Conservation (phyloP, 2,888 invertebrate genomes). For the Eretmocerus hayati region DNA sequence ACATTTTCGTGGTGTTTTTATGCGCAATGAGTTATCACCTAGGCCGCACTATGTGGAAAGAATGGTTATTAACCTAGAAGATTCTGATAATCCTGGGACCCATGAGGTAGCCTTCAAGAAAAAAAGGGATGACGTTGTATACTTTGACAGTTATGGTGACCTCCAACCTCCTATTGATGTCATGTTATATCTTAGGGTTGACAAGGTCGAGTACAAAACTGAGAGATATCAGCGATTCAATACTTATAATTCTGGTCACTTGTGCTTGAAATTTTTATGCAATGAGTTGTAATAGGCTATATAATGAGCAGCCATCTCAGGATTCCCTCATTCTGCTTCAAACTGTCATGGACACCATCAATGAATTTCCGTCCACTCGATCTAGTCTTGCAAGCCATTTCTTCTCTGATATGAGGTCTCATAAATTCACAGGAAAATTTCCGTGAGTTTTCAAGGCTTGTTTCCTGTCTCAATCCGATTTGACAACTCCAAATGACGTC, state of each 20-base stretch:
- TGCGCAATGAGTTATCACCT: conserved; percentile 22
- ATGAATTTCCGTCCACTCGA: too few species aligned
- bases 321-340: not conserved
- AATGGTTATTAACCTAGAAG: conserved; percentile 26
- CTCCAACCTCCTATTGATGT: conserved; percentile 17
- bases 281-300: not conserved
- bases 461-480: too few species aligned
- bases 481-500: too few species aligned
- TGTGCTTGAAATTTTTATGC: not conserved
- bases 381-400: too few species aligned
- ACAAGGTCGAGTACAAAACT: not conserved
- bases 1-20: conserved; percentile 25
- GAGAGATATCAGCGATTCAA: not conserved
- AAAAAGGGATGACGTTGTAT: conserved; percentile 7
- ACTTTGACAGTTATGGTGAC: conserved; percentile 25
- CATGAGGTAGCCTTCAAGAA: conserved; percentile 28
- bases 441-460: too few species aligned
- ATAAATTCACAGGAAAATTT: too few species aligned
- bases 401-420: too few species aligned
- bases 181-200: not conserved
- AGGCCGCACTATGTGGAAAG: conserved; percentile 18
- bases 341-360: not conserved
- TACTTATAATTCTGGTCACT: not conserved
- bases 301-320: not conserved
- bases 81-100: conserved; percentile 22